These are phyloP conservation scores for Orycteropus afer DNA, from an alignment of 2,113 vertebrate genomes.

Conservation along the genomic window DNA sequence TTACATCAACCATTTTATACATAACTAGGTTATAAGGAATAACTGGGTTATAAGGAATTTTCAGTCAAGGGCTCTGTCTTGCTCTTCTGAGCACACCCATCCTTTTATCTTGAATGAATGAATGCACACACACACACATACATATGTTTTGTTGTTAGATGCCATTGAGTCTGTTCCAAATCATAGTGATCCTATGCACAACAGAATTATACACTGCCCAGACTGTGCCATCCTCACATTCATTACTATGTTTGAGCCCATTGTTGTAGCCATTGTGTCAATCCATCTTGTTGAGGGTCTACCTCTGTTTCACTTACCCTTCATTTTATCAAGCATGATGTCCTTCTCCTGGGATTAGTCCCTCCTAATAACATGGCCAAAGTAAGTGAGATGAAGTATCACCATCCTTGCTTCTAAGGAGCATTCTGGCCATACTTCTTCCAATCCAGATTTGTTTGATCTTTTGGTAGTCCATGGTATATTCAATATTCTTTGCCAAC, in stretches of 20 bases:
- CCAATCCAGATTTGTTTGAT: too few species aligned
- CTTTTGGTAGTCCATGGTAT: too few species aligned
- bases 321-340: not conserved
- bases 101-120: not conserved
- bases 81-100: not conserved
- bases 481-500: not conserved
- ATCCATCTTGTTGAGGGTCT: not conserved
- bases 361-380: not conserved
- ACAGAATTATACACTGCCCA: too few species aligned
- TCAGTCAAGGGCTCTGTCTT: not conserved
- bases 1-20: too few species aligned
- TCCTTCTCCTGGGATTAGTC: not conserved
- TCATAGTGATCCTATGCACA: too few species aligned
- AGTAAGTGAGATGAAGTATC: not conserved
- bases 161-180: not conserved
- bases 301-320: not conserved
- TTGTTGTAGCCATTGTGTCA: not conserved
- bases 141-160: too few species aligned
- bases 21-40: too few species aligned
- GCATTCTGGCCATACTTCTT: too few species aligned
- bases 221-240: not conserved
- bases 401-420: not conserved
- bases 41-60: not conserved
- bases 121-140: not conserved
- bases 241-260: not conserved